Base-by-base conservation (phyloP, 2,113 vertebrate genomes). In the Recurvirostra avosetta region DNA sequence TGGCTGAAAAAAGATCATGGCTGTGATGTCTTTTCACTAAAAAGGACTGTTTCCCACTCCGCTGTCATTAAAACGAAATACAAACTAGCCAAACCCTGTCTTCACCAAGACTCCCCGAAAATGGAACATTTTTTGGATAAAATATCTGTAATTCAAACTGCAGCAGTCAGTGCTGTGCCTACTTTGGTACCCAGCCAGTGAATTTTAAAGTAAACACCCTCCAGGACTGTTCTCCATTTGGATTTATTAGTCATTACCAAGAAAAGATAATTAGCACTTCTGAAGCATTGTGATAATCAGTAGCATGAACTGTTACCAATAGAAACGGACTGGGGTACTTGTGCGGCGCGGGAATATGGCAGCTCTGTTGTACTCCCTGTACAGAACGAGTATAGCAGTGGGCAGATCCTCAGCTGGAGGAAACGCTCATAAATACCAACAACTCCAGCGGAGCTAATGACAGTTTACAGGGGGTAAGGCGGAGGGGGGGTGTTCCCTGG, bases 161-260 rank as follows among this genome's bases (percentile, higher is more conserved):
- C 76, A 85, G 73, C 88, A 96, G 73, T 45, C 86, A 87, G 52
- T 32, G 66, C 92, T 85, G 73, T 82, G 89, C 92, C 86, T 89
- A 12, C 80, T 70, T 65, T 92, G 86, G 91, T 95, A 87, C 32
- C 63, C 84, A 92, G 94, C 86, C 91, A 95, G 86, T 50, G 91
- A 90, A 94, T 94, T 94, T 94, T 87, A 80, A 95, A 97, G 91
- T 79, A 96, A 97, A 96, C 86, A 94, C 94, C 92, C 92, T 94
- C 84, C 73, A 95, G 96, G 92, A 96, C 94, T 90, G 91, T 92
- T 96, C 95, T 92, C 66, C 94, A 65, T 92, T 96, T 88, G 95
- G 94, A 97, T 95, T 95, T 94, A 95, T 96, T 96, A 96, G 94
- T 96, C 95, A 94, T 86, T 94, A 96, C 92, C 84, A 92, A 96